Base-by-base conservation (phyloP, 2,113 vertebrate genomes). In the Percopsis transmontana region DNA sequence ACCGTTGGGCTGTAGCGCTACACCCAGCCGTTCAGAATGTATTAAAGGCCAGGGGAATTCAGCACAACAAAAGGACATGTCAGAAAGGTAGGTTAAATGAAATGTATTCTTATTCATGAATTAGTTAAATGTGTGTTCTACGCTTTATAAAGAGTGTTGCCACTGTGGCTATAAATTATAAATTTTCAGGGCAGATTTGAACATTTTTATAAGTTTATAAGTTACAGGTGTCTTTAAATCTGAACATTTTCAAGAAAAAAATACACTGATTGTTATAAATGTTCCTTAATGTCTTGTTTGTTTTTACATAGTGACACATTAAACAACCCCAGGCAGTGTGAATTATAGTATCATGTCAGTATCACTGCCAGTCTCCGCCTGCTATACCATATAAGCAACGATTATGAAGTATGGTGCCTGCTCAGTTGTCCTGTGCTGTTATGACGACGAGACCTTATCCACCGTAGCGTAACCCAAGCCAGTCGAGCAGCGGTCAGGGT, bases 401-500 rank as follows among this genome's bases (percentile, higher is more conserved):
- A 79, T 88, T 82, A 80, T 74, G 45, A 79, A 41, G 64, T 60
- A 80, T 66, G 68, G 81, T 80, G 76, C 59, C 87, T 90, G 85
- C 89, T 92, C 88, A 73, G 80, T 81, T 92, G 82, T 89, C 88
- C 38, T 67, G 77, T 33, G 83, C 72, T 89, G 86, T 82, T 60
- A 79, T 86, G 82, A 76, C 72, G 86, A 86, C 84, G 63, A 76
- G 80, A 62, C 74, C 86, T 92, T 87, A 90, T 90, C 85, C 77
- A 70, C 81, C 67, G 66, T 73, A 82, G 16, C 63, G 92, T 88
- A 93, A 93, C 85, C 71, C 80, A 59, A 88, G 77, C 86, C 90
- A 72, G 77, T 70, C 51, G 39, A 74, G 62, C 16, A 58, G 76
- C 66, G 85, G 76, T 74, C 89, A 84, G 80, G 76, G 82, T 82